Base-by-base conservation (phyloP, 53 echinoderm and acorn worm species). In the Henricia sp. region DNA sequence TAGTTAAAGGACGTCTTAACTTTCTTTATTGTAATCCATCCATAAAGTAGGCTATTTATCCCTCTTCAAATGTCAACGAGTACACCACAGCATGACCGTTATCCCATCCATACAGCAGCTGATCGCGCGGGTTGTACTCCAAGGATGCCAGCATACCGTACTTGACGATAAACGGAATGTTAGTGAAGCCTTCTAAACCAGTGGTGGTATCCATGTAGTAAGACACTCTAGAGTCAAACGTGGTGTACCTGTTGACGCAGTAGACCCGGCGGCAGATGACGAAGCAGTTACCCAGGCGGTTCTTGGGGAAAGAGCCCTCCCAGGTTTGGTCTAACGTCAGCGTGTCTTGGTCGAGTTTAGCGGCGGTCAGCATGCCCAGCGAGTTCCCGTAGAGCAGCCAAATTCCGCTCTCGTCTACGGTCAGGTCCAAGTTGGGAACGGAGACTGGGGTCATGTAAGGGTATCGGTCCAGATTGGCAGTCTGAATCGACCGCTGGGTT, bases 41-140 rank as follows among this genome's bases (percentile, higher is more conserved):
- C n/a, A n/a, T n/a, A n/a, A n/a, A n/a, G n/a, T n/a, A n/a, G n/a
- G n/a, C n/a, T n/a, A n/a, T n/a, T n/a, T n/a, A n/a, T n/a, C n/a
- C n/a, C n/a, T n/a, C n/a, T 68, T 69, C 57, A 62, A 94, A 94
- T 12, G 82, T 60, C 12, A 94, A 52, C 28, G 72, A 84, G 57
- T 94, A 94, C 33, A 94, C 84, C 16, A 94, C 89, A 21, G 91
- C 91, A 50, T 91, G 86, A 0, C 91, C 94, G 48, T 86, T 84
- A 60, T 94, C 94, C 86, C 85, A 83, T 33, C 85, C 94, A 74
- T 94, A 94, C 39, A 94, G 87, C 72, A 89, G 68, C 71, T 91
- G 94, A 50, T 91, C 89, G n/a, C 56, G 72, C 1, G 91, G 85
- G 66, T 91, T 94, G 70, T 91, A 94, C 28, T 91, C 86, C 62